Percentiles rank a stretch among this genome's conserved stretches.
These are phyloP conservation scores for Taxidea taxus DNA, from an alignment of 2,113 vertebrate species.

Conservation along the genomic window DNA sequence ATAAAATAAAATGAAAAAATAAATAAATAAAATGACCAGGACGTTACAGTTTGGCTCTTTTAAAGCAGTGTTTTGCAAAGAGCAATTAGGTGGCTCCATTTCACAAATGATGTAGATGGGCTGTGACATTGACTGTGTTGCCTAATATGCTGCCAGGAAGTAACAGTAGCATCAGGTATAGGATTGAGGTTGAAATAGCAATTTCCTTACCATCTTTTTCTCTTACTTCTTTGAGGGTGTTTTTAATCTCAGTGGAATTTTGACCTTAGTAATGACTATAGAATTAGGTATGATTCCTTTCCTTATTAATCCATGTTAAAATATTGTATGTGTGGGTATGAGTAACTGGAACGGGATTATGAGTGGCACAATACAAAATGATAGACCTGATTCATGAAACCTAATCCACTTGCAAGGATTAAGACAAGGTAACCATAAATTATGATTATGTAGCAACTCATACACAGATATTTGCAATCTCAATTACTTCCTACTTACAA, in stretches of 20 bases:
- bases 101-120: not conserved
- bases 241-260: not conserved
- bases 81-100: not conserved
- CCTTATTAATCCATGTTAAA: not conserved
- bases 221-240: not conserved
- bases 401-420: not conserved
- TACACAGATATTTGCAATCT: not conserved
- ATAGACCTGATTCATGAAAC: not conserved
- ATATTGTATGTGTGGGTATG: not conserved
- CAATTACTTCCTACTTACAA: not conserved
- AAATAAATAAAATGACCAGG: not conserved
- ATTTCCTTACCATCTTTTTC: not conserved
- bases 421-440: not conserved
- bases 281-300: conserved; percentile 11
- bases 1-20: too few species aligned
- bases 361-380: not conserved
- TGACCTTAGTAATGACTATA: not conserved
- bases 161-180: not conserved
- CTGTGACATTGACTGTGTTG: not conserved
- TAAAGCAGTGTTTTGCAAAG: not conserved
- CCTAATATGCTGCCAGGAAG: not conserved
- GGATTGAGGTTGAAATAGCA: not conserved
- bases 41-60: not conserved
- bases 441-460: not conserved
- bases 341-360: not conserved